A percentile compares a stretch with the other conserved stretches of the same genome.
Evolutionary conservation across 1,140 invertebrate genomes (phyloP).

Genomic region (Bombus balteatus): DNA sequence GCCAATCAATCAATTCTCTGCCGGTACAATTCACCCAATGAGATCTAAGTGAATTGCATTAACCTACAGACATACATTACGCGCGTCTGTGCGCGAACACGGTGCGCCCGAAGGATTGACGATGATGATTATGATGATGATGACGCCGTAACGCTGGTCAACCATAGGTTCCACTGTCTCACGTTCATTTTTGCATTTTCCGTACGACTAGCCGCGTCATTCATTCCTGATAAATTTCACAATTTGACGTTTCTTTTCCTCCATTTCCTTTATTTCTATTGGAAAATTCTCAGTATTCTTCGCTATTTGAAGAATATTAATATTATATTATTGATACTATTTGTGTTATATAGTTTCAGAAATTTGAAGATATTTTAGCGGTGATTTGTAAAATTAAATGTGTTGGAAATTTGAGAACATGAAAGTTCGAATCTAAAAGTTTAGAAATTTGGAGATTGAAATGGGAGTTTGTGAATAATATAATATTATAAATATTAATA

Average conservation of each 20-base stretch:
- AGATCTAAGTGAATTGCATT: slow-evolving; percentile 81
- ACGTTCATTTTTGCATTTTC: slow-evolving; percentile 46
- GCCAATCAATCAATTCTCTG: slow-evolving; percentile 81
- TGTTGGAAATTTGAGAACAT: too few species aligned
- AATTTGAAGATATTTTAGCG: too few species aligned
- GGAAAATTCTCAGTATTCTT: too few species aligned
- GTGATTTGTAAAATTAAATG: too few species aligned
- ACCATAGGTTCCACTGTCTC: slow-evolving; percentile 46
- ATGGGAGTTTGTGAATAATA: too few species aligned
- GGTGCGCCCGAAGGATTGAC: slow-evolving; percentile 48
- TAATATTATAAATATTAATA: too few species aligned
- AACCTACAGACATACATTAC: slow-evolving; percentile 83
- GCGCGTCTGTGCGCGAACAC: slow-evolving; percentile 69
- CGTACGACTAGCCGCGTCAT: background rate
- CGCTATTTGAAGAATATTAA: too few species aligned
- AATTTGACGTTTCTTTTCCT: background rate
- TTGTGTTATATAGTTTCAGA: too few species aligned
- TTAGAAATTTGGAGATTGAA: too few species aligned
- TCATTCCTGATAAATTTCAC: background rate
- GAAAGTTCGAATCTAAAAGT: too few species aligned
- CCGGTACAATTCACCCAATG: slow-evolving; percentile 78
- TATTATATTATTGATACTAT: too few species aligned
- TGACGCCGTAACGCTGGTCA: slow-evolving; percentile 60
- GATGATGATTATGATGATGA: slow-evolving; percentile 49
- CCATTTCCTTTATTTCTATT: background rate